Percentiles rank a stretch among this genome's conserved stretches.
Evolutionary conservation across 2,888 invertebrate species (phyloP).

Genomic region (Dolomedes plantarius): DNA sequence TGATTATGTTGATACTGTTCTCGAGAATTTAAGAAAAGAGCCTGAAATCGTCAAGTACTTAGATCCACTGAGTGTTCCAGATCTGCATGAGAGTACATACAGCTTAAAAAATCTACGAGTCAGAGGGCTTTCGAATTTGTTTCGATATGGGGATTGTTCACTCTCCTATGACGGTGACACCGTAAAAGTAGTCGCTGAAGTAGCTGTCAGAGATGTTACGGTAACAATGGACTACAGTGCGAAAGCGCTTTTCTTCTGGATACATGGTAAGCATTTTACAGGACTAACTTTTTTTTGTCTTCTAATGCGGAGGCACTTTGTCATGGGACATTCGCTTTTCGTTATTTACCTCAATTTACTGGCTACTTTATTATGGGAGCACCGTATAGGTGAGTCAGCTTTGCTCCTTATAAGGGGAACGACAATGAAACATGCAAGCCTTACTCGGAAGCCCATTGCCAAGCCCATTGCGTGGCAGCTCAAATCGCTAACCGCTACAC

Average conservation of each 20-base stretch:
- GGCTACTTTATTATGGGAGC: no score
- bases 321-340: no score
- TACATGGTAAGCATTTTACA: not conserved
- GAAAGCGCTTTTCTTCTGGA: slow-evolving; percentile 23
- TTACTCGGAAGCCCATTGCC: no score
- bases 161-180: not conserved
- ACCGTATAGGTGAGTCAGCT: no score
- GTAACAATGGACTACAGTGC: not conserved
- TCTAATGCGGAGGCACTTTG: no score
- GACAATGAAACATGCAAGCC: no score
- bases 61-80: not conserved
- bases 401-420: no score
- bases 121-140: not conserved
- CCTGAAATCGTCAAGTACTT: not conserved
- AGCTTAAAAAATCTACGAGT: not conserved
- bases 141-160: slow-evolving; percentile 14
- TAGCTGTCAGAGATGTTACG: not conserved
- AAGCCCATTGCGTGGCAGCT: no score
- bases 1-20: slow-evolving; percentile 17
- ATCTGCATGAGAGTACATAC: not conserved
- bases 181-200: not conserved
- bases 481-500: no score
- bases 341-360: no score
- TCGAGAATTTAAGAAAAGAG: slow-evolving; percentile 23
- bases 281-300: no score